Conservation (phyloP, 2,113 vertebrate species). For the Glareola pratincola region DNA sequence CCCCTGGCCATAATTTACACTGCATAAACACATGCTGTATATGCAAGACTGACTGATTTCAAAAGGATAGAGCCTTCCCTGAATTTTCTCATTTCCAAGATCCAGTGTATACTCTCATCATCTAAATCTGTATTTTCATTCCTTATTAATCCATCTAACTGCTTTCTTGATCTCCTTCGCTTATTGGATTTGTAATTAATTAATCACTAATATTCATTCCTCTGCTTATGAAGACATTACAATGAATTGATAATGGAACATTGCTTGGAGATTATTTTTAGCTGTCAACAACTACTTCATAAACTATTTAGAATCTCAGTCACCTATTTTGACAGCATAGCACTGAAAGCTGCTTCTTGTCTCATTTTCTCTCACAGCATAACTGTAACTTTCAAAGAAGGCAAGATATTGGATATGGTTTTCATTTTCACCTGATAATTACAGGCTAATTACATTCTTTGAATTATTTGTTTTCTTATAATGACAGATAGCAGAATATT, state of each 20-base stretch:
- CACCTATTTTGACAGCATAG: background rate
- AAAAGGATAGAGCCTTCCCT: background rate
- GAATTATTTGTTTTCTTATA: slow-evolving; percentile 63
- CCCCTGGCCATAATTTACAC: background rate
- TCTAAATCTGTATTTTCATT: background rate
- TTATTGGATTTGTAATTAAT: slow-evolving; percentile 13
- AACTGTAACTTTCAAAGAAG: slow-evolving; percentile 60
- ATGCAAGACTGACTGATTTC: background rate
- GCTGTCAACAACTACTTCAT: background rate
- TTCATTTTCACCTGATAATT: slow-evolving; percentile 77
- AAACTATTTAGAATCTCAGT: background rate
- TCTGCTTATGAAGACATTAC: background rate
- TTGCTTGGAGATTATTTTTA: background rate
- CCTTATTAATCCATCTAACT: background rate
- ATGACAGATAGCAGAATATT: slow-evolving; percentile 67
- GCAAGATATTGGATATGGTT: slow-evolving; percentile 56
- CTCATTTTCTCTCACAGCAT: slow-evolving; percentile 21
- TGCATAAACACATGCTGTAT: background rate
- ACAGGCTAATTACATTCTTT: slow-evolving; percentile 71
- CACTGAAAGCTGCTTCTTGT: background rate
- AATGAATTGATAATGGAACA: background rate
- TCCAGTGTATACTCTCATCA: background rate
- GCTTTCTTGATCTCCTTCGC: background rate
- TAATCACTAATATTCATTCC: background rate
- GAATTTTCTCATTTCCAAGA: background rate